These are phyloP conservation scores for Chamaetylas fuelleborni DNA, from an alignment of 2,113 vertebrate genomes.

Conservation along the genomic window DNA sequence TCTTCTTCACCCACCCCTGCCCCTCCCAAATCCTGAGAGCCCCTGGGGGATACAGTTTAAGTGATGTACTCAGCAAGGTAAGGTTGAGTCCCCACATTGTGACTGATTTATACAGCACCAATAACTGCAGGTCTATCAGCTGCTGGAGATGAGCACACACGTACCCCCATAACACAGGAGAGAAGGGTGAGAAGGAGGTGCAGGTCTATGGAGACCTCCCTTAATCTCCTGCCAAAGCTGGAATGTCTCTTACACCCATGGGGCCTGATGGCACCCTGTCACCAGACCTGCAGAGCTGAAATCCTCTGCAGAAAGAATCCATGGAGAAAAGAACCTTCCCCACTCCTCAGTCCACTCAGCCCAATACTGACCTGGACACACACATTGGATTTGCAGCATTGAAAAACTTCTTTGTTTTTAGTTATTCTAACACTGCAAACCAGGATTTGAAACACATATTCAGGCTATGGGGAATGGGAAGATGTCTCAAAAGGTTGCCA, in stretches of 20 bases:
- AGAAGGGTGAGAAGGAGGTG: background rate
- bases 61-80: background rate
- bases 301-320: background rate
- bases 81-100: background rate
- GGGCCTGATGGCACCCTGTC: background rate
- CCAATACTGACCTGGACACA: too few relatives aligned
- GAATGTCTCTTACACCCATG: background rate
- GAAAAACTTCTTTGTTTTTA: background rate
- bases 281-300: background rate
- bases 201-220: background rate
- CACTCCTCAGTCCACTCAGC: background rate
- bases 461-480: background rate
- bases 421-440: background rate
- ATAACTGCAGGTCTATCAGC: background rate
- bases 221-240: background rate
- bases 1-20: background rate
- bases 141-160: background rate
- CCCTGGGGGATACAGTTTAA: background rate
- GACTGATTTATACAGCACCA: background rate
- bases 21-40: background rate
- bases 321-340: background rate
- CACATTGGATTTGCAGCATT: background rate
- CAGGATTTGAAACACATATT: background rate
- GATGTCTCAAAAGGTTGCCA: background rate
- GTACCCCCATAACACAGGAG: accelerated